Percentiles rank a stretch among this genome's conserved stretches.
phyloP scores from a whole-genome alignment of 2,888 invertebrate genomes.

The Pachymerium ferrugineum region DNA sequence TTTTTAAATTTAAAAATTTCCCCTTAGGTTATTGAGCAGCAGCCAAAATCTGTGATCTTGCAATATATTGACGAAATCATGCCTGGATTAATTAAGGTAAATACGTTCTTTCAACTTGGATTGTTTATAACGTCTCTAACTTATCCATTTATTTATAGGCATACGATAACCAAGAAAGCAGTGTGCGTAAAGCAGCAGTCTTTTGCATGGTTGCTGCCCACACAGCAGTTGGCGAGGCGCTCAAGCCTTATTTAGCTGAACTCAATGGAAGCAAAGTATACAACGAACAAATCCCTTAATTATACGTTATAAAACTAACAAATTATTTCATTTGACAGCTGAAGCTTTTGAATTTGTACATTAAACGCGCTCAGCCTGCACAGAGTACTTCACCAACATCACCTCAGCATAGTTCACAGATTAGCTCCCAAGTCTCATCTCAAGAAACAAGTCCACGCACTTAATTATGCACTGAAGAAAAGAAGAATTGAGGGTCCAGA shows the following conservation, averaged over 20 bases:
- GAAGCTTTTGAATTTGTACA: conserved; percentile 70
- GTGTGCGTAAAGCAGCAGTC: conserved; percentile 91
- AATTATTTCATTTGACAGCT: conserved; percentile 32
- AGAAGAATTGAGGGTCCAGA: not conserved
- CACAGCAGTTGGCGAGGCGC: conserved; percentile 78
- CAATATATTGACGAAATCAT: conserved; percentile 68
- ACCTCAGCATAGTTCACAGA: conserved; percentile 33
- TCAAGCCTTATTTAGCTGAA: conserved; percentile 65
- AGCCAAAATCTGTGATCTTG: conserved; percentile 66
- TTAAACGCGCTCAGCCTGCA: conserved; percentile 55
- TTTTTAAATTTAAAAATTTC: not conserved
- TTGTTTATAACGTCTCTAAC: not conserved
- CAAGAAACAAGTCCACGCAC: conserved; percentile 33
- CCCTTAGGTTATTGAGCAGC: conserved; percentile 62
- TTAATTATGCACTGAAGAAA: not conserved
- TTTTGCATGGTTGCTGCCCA: conserved; percentile 96
- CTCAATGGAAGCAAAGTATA: conserved; percentile 82
- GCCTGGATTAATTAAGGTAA: conserved; percentile 78
- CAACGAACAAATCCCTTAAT: not conserved
- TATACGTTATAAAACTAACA: not conserved
- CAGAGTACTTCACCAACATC: conserved; percentile 34
- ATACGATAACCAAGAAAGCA: conserved; percentile 84
- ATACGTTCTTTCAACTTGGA: not conserved
- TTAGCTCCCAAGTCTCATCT: conserved; percentile 21
- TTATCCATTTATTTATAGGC: conserved; percentile 55